Base-by-base conservation (phyloP, 2,888 invertebrate species). In the Xestia ashworthii region DNA sequence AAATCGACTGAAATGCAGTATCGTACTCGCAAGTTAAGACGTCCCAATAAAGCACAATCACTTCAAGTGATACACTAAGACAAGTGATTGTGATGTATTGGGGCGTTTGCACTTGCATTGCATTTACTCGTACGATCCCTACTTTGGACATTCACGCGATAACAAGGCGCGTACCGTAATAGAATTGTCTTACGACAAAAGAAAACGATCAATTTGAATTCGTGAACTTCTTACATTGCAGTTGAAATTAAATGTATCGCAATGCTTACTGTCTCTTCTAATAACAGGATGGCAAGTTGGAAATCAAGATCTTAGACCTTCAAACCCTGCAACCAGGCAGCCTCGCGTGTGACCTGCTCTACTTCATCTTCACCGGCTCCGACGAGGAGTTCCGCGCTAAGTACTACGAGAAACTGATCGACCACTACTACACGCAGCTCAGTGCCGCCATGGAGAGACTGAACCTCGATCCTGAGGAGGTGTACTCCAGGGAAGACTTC, bases 251-350 rank as follows among this genome's bases (percentile, higher is more conserved):
- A 38, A 22, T 8, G 6, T 12, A 3, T 32, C 12, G 12, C 5
- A 53, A 53, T 22, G 9, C 9, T 55, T n/a, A 9, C 3, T 32
- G 14, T 41, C 55, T 64, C 0, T 41, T 32, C 32, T 32, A 32
- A 32, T 3, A 32, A 32, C 91, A 94, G 94, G 90, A 90, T 6
- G 91, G 91, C 5, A 79, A 74, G 1, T 53, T 93, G 3, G 82
- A 92, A 14, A 81, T 92, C n/a, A 88, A 92, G 16, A 83, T 92
- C 1, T 89, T 95, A 25, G 95, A 95, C 85, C 93, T 92, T 71
- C 95, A 95, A 88, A 44, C 44, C n/a, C 44, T 65, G 3, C n/a
- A n/a, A 16, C 14, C 14, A n/a, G 65, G 65, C 14, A 65, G 65
- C 22, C 65, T n/a, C 6, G 65, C n/a, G 1, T 41, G 44, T 11